phyloP scores from a whole-genome alignment of 2,888 invertebrate species.

The Pollenia angustigena region DNA sequence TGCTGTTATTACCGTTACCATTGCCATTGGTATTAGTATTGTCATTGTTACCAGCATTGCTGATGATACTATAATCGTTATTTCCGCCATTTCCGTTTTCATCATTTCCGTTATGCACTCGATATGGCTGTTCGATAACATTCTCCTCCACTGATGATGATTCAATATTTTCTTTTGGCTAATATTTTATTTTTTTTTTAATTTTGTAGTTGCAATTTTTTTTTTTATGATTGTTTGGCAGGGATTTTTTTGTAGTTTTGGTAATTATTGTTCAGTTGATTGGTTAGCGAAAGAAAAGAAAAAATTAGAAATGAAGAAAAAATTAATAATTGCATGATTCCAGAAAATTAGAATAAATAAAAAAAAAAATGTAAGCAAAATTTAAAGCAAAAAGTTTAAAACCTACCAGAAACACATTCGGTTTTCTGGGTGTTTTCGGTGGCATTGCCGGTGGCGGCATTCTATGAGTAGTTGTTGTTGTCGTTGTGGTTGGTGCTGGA shows the following conservation, averaged over 20 bases:
- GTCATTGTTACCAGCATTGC: constrained; percentile 70
- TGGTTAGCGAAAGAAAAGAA: not conserved
- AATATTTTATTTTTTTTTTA: constrained; percentile 48
- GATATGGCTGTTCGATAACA: constrained; percentile 84
- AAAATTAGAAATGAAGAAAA: not conserved
- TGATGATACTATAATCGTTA: constrained; percentile 81
- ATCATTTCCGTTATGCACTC: constrained; percentile 83
- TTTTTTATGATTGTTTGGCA: constrained; percentile 1
- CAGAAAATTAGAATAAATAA: not conserved
- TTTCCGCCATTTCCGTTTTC: constrained; percentile 84
- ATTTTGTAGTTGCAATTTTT: constrained; percentile 8
- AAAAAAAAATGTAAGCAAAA: not conserved
- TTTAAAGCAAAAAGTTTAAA: not conserved
- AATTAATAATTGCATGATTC: not conserved
- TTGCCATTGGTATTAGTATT: constrained; percentile 69
- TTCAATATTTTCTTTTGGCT: constrained; percentile 82
- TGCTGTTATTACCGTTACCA: constrained; percentile 59
- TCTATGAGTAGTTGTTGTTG: constrained; percentile 81
- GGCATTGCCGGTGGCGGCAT: constrained; percentile 81
- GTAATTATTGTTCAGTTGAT: constrained; percentile 28
- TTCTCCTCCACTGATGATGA: constrained; percentile 83
- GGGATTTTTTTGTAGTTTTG: not conserved
- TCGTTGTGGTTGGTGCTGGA: constrained; percentile 79
- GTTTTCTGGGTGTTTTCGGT: constrained; percentile 79
- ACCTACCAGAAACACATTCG: constrained; percentile 74